A percentile compares a stretch with the other conserved stretches of the same genome.
Evolutionary conservation across 2,113 vertebrate genomes (phyloP).

Genomic region (Platichthys flesus): DNA sequence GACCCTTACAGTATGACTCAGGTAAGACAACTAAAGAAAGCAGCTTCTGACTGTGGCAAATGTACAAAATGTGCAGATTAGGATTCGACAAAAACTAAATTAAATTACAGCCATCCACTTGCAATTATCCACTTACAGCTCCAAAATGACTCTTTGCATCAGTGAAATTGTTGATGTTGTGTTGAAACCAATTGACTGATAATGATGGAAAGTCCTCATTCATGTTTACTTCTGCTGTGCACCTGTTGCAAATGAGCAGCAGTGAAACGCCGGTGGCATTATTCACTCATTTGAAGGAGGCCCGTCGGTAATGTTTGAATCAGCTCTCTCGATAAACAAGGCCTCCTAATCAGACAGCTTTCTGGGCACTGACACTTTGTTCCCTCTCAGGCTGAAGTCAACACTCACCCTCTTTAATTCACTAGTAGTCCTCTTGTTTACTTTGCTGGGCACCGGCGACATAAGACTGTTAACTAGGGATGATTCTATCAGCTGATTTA

Average conservation of each 20-base stretch:
- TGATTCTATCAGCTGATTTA: neutral
- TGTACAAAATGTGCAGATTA: neutral
- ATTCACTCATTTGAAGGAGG: slow-evolving; percentile 35
- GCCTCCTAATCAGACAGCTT: slow-evolving; percentile 30
- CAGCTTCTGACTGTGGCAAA: neutral
- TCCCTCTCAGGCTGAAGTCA: slow-evolving; percentile 44
- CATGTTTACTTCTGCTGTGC: neutral
- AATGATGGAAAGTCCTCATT: neutral
- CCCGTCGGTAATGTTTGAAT: slow-evolving; percentile 34
- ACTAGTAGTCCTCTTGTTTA: slow-evolving; percentile 49
- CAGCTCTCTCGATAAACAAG: neutral
- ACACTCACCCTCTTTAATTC: slow-evolving; percentile 52
- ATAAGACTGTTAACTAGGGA: neutral
- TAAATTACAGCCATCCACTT: neutral
- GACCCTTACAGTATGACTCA: neutral
- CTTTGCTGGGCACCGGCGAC: slow-evolving; percentile 9
- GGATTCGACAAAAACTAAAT: neutral
- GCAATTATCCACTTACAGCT: neutral
- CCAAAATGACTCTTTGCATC: neutral
- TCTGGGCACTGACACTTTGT: slow-evolving; percentile 23
- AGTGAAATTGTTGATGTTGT: neutral
- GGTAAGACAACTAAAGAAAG: too few species aligned
- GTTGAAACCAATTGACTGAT: neutral
- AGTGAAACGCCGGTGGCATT: slow-evolving; percentile 7
- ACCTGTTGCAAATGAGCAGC: slow-evolving; percentile 10